Base-by-base conservation (phyloP, 1,140 invertebrate species). In the Aphidius gifuensis region DNA sequence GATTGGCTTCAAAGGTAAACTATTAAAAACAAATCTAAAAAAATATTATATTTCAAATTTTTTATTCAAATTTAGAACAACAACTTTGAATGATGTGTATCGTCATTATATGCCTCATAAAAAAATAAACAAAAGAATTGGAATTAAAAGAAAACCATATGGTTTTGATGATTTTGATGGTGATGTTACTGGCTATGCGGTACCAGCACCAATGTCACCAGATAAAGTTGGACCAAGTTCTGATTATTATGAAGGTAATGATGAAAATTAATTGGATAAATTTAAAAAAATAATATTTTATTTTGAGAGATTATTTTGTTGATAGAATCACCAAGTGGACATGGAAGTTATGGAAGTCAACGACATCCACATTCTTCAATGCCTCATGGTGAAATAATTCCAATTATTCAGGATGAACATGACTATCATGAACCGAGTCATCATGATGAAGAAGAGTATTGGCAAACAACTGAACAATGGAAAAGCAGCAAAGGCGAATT, bases 1-100 rank as follows among this genome's bases (percentile, higher is more conserved):
- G 82, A 88, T 53, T 89, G 88, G 87, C 69, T 90, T 9, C 74
- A 85, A 32, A 87, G 85, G 88, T 89, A 77, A 80, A 38, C 40
- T 39, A 5, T n/a, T 55, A 53, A 57, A 46, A 21, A 47, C 47
- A 44, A 11, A 46, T 58, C 47, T 50, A 38, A 38, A 55, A 6
- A n/a, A 63, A 32, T 32, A 32, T 32, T 32, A 32, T 3, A 3
- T 32, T 32, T 4, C 1, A 3, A 32, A 32, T 1, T 32, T 32
- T 32, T 1, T 32, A 32, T 16, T 16, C 16, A 16, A 16, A 16
- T 66, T 11, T 9, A 87, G 86, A 61, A 85, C 84, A 8, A 81
- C 86, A 2, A 85, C 84, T 9, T 66, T 88, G 23, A 83, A 87
- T 66, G 86, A 88, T 64, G 79, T 88, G 42, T 85, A 87, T 69